Evolutionary conservation across 1,140 invertebrate species (phyloP).

Genomic region (Drosophila equinoxialis): DNA sequence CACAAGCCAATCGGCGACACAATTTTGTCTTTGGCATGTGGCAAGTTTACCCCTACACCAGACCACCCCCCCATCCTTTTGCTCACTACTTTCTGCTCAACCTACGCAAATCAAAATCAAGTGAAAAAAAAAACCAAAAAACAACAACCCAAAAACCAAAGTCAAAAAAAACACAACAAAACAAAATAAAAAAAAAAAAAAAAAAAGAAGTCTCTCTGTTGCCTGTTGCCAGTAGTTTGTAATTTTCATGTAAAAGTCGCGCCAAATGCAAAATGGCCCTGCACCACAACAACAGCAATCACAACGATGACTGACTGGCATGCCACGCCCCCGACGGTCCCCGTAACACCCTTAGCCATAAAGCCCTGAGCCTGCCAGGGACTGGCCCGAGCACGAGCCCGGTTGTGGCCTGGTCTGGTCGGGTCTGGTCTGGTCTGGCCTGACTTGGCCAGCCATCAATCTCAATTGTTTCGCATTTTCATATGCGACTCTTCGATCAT

Average conservation of each 20-base stretch:
- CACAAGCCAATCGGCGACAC: constrained; percentile 67
- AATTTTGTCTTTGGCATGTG: constrained; percentile 76
- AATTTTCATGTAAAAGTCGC: constrained; percentile 81
- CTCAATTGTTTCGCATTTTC: constrained; percentile 81
- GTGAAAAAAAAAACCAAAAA: constrained; percentile 27
- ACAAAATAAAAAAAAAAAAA: background rate
- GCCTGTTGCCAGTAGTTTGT: constrained; percentile 77
- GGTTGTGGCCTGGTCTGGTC: background rate
- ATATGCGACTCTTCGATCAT: constrained; percentile 80
- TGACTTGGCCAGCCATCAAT: constrained; percentile 64
- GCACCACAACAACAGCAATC: constrained; percentile 42
- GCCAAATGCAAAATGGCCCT: constrained; percentile 78
- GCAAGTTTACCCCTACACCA: constrained; percentile 23
- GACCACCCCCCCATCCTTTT: background rate
- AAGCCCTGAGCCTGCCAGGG: constrained; percentile 51
- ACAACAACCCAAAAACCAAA: constrained; percentile 9
- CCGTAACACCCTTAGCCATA: constrained; percentile 7
- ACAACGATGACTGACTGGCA: constrained; percentile 43
- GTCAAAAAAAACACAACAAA: constrained; percentile 19
- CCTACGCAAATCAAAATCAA: constrained; percentile 54
- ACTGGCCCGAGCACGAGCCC: constrained; percentile 33
- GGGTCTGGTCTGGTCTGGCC: constrained; percentile 18
- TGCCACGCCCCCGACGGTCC: constrained; percentile 49
- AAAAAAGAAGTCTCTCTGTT: constrained; percentile 27
- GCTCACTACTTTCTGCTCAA: constrained; percentile 22